Base-by-base conservation (phyloP, 2,888 invertebrate genomes). In the Phengaris arion region DNA sequence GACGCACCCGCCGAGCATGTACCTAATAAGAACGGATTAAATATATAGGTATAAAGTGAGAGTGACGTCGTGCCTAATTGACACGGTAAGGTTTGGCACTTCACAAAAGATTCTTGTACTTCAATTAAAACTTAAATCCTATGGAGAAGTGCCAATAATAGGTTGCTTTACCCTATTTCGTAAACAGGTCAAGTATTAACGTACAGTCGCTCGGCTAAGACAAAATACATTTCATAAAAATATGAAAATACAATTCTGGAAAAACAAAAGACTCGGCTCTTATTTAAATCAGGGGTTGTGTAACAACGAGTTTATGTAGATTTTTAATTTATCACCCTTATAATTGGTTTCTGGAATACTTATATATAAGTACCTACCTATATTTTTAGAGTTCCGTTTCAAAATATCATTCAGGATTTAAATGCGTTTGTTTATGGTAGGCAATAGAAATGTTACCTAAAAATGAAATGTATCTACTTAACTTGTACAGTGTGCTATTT, bases 201-300 rank as follows among this genome's bases (percentile, higher is more conserved):
- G 51, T 48, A 0, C 22, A 8, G 15, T 9, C 48, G 46, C 45
- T 10, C 68, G 10, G 52, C 72, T 51, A 72, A 72, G 72, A 72
- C 54, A 72, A 72, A 72, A 52, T 72, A 51, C 72, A 35, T 52
- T 22, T 13, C 22, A 35, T 72, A 52, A 72, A 70, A 70, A 72
- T 72, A 51, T 52, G 72, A 54, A 72, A 72, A 72, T 72, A 72
- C 72, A 72, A 54, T 72, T 72, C 22, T 35, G 54, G 13, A 6
- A 52, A 52, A 72, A 72, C 52, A 52, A 72, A 72, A 72, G 72
- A 52, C 54, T 51, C 35, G 15, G 12, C 72, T 72, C 72, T 52
- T 72, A 52, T 72, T 72, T 52, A 72, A 72, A 72, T 52, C 22
- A 54, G 52, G 10, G 52, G 35, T 52, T 54, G 35, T 35, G 54